Evolutionary conservation across 2,797 vertebrate species (phyloP), one percentile per base, ranked within the genome.

Genomic region (Acanthurus lineatus): DNA sequence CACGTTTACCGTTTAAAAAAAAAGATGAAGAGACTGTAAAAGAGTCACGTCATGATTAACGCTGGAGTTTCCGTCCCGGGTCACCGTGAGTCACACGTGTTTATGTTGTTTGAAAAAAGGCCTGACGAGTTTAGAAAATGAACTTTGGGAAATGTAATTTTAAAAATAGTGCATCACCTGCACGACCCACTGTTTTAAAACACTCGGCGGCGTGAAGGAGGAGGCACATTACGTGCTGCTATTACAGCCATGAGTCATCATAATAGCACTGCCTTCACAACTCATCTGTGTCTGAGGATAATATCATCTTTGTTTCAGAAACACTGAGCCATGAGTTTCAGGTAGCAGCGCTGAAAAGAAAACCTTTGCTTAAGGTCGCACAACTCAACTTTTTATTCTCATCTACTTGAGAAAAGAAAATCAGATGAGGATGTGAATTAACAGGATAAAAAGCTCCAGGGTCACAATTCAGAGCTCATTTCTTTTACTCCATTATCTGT

Each of bases 211-310:
- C 57, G 12, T 62, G 54, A 76, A 70, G 72, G 20, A 71, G 61
- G 61, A 62, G 64, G 48, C 8, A 47, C 74, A 74, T 71, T 64
- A 76, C 38, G 22, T 9, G 0, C 20, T 4, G 63, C 76, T 32
- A 42, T 67, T 68, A 60, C 42, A 71, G 70, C 8, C 22, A 28
- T 76, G 82, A 87, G 44, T 85, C 85, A 81, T 54, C 67, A 5
- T n/a, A 60, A 56, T 10, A 61, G 52, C 35, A 16, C 32, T 44
- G 60, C 0, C 73, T 74, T 83, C 65, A 72, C 71, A 40, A 54
- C 35, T 32, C 7, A 81, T 59, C 44, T 45, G 32, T 9, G 15
- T 52, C n/a, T 58, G 68, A 71, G 32, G 54, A 70, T 58, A 22
- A 38, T n/a, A 11, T 54, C n/a, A 52, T 52, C 47, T 53, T 44